phyloP scores from a whole-genome alignment of 2,888 invertebrate species.

The Mesopsocus fuscifrons region DNA sequence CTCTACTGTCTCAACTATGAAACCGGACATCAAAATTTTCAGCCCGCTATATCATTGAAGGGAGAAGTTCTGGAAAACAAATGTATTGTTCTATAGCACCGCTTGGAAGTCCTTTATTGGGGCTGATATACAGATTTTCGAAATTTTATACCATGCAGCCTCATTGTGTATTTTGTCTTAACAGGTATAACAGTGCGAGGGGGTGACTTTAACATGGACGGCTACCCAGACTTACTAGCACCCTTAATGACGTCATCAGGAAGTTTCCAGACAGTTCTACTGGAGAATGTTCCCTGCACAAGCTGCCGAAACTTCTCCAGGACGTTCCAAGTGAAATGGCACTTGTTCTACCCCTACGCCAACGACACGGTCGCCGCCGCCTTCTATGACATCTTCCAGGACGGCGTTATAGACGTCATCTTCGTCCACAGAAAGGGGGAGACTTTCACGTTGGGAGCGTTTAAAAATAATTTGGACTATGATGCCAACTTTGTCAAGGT shows the following conservation, averaged over 20 bases:
- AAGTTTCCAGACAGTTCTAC: constrained; percentile 39
- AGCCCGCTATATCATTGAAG: no score
- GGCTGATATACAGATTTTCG: no score
- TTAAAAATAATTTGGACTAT: constrained; percentile 73
- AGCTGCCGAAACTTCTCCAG: constrained; percentile 42
- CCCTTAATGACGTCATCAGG: constrained; percentile 34
- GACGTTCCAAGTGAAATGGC: constrained; percentile 62
- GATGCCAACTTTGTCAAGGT: constrained; percentile 90
- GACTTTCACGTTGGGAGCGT: constrained; percentile 48
- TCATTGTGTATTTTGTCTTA: no score
- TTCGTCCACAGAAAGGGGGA: constrained; percentile 38
- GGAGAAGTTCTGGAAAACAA: no score
- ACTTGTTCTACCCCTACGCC: constrained; percentile 45
- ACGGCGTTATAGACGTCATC: constrained; percentile 83
- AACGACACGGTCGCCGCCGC: constrained; percentile 64
- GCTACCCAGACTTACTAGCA: constrained; percentile 78
- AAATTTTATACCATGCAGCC: no score
- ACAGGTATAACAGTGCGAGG: constrained; percentile 63
- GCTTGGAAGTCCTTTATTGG: no score
- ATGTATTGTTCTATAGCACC: no score
- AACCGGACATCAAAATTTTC: no score
- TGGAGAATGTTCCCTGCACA: constrained; percentile 61
- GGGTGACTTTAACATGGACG: constrained; percentile 92
- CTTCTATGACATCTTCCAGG: constrained; percentile 87
- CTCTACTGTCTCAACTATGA: no score